These are phyloP conservation scores for Echinops telfairi DNA, from an alignment of 2,113 vertebrate genomes.

Conservation along the genomic window DNA sequence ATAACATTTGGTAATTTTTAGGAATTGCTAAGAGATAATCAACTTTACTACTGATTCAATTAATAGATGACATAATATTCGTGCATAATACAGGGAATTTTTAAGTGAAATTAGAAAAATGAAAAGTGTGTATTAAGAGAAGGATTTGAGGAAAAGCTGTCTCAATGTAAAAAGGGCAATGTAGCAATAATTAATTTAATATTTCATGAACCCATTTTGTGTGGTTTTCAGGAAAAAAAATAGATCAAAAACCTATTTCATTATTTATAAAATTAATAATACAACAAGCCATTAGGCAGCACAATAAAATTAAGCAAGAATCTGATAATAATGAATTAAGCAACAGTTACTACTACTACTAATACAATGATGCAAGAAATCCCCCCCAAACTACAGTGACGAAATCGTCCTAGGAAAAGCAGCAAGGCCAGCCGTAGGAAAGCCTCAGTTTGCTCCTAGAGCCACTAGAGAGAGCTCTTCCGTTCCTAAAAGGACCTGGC, in stretches of 20 bases:
- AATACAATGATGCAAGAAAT: constrained; percentile 65
- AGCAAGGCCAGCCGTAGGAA: constrained; percentile 51
- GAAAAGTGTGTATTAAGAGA: constrained; percentile 76
- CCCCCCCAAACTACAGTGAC: constrained; percentile 75
- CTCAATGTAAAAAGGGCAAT: constrained; percentile 80
- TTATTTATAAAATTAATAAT: constrained; percentile 90
- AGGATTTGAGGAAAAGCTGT: constrained; percentile 74
- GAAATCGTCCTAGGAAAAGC: constrained; percentile 68
- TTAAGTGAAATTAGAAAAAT: constrained; percentile 68
- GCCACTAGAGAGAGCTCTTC: constrained; percentile 93
- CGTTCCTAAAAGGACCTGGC: constrained; percentile 84
- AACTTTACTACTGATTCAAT: constrained; percentile 66
- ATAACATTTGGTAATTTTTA: constrained; percentile 78
- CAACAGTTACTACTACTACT: constrained; percentile 83
- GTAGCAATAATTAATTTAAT: constrained; percentile 88
- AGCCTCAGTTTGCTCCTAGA: constrained; percentile 74
- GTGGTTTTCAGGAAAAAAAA: constrained; percentile 83
- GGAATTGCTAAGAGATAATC: constrained; percentile 64
- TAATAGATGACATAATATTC: constrained; percentile 51
- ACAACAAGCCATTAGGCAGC: constrained; percentile 84
- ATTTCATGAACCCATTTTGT: constrained; percentile 87
- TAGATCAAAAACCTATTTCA: constrained; percentile 82
- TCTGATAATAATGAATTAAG: constrained; percentile 87
- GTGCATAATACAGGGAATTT: neutral
- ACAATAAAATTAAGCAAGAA: constrained; percentile 89